These are phyloP conservation scores for Eclectus roratus DNA, from an alignment of 2,113 vertebrate genomes.

Conservation along the genomic window DNA sequence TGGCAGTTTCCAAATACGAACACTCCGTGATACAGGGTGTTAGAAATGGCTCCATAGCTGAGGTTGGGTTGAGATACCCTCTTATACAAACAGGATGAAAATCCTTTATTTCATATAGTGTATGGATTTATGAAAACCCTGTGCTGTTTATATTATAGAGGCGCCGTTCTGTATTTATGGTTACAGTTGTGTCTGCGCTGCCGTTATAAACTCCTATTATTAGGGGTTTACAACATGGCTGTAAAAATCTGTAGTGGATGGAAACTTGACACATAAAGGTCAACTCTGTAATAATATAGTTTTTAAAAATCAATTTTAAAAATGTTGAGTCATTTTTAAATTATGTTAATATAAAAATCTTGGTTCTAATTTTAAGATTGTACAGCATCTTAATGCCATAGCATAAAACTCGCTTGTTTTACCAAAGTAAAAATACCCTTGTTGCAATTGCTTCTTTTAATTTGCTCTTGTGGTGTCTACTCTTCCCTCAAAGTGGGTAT, in stretches of 20 bases:
- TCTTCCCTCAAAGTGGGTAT: not conserved
- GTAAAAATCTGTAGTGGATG: conserved; percentile 16
- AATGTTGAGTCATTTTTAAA: not conserved
- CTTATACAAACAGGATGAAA: not conserved
- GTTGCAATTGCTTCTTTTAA: not conserved
- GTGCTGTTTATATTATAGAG: conserved; percentile 25
- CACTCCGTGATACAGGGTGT: not conserved
- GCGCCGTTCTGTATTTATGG: conserved; percentile 13
- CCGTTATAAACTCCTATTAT: conserved; percentile 37
- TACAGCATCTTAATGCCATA: not conserved
- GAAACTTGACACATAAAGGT: not conserved
- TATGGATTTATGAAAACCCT: conserved; percentile 25
- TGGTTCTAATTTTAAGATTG: not conserved
- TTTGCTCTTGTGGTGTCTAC: not conserved
- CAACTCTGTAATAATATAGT: not conserved
- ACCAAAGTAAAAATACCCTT: not conserved
- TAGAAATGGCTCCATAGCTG: not conserved
- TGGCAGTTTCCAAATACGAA: not conserved
- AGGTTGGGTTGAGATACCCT: not conserved
- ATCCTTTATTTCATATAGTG: not conserved
- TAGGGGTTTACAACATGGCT: not conserved
- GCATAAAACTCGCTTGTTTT: not conserved
- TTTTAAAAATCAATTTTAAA: not conserved
- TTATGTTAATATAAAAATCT: not conserved
- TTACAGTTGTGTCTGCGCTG: conserved; percentile 25